These are phyloP conservation scores for Hybognathus amarus DNA, from an alignment of 2,797 vertebrate genomes.

Conservation along the genomic window DNA sequence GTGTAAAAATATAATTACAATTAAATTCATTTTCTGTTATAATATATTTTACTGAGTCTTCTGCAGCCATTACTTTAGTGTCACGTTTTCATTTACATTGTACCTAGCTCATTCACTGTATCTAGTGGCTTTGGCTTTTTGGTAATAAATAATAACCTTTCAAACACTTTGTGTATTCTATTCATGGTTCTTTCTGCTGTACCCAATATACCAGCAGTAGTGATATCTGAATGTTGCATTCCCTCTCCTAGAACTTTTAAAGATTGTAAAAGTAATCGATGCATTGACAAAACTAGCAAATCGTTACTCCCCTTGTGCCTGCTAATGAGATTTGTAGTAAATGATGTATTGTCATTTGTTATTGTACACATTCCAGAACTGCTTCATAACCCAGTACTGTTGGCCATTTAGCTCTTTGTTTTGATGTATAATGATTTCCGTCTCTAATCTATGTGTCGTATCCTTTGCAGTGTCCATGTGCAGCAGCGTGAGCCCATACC, in stretches of 20 bases:
- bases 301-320: not conserved
- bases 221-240: too few species aligned
- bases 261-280: not conserved
- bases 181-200: too few species aligned
- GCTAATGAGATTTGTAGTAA: not conserved
- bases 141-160: too few species aligned
- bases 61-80: not conserved
- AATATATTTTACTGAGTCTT: not conserved
- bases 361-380: not conserved
- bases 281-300: not conserved
- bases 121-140: too few species aligned
- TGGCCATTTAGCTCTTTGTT: not conserved
- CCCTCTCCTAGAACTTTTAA: too few species aligned
- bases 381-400: not conserved
- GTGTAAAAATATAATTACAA: not conserved
- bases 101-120: too few species aligned
- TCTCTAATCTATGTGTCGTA: not conserved
- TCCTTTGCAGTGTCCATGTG: conserved; percentile 82
- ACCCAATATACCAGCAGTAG: too few species aligned
- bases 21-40: too few species aligned
- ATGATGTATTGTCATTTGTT: not conserved
- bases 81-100: too few species aligned
- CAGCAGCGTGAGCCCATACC: conserved; percentile 89
- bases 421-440: not conserved
- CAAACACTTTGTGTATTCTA: too few species aligned